These are phyloP conservation scores for Bugula neritina DNA, from an alignment of 2,888 invertebrate species.

Conservation along the genomic window DNA sequence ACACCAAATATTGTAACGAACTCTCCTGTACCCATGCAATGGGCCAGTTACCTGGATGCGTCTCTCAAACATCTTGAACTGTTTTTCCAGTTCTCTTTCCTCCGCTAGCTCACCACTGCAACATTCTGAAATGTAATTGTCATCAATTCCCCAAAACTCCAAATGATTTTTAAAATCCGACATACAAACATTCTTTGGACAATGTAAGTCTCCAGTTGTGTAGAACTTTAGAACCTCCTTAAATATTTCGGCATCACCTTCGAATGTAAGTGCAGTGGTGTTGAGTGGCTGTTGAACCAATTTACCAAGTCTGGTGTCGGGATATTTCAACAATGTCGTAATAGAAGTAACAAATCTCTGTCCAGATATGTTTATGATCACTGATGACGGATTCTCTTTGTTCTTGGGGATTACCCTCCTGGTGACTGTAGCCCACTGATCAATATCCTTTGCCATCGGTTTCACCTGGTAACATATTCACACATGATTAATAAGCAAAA, in stretches of 20 bases:
- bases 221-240: constrained; percentile 24
- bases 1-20: background rate
- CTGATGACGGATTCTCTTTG: background rate
- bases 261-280: background rate
- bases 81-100: background rate
- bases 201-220: background rate
- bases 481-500: too few relatives aligned
- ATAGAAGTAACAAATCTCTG: constrained; percentile 2
- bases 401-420: too few relatives aligned
- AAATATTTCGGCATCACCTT: constrained; percentile 17
- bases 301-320: constrained; percentile 15
- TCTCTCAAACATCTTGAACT: constrained; percentile 6
- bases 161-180: constrained; percentile 12
- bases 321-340: background rate
- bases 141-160: constrained; percentile 14
- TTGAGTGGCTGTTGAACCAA: background rate
- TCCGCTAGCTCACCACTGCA: background rate
- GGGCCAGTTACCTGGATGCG: background rate
- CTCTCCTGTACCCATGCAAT: background rate
- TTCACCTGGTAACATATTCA: too few relatives aligned
- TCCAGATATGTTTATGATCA: constrained; percentile 8
- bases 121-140: background rate
- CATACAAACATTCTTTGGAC: constrained; percentile 11
- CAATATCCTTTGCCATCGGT: too few relatives aligned
- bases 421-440: too few relatives aligned